Base-by-base conservation (phyloP, 2,797 vertebrate species). In the Betta splendens region DNA sequence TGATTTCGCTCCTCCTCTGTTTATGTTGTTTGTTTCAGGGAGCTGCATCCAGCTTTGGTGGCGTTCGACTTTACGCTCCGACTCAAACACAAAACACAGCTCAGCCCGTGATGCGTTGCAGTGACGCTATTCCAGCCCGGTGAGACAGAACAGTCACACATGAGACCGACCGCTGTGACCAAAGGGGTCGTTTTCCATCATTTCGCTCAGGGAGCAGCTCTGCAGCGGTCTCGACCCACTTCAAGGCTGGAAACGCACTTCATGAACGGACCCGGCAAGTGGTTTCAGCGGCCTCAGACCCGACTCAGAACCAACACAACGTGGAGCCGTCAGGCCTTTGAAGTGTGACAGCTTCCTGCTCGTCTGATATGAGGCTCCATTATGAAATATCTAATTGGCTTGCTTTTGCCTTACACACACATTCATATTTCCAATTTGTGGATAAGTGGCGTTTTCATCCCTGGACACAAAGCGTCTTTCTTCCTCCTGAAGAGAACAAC, bases 141-240 rank as follows among this genome's bases (percentile, higher is more conserved):
- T 64, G 72, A 67, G 64, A 73, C 77, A 70, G 62, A 72, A 73
- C 9, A 29, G 65, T 54, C 65, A 36, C 59, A 72, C 56, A 44
- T 72, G 64, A 18, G 51, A 64, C 69, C 59, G 20, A 83, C 84
- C 72, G 25, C 83, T 71, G 75, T 88, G 85, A 86, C 81, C 78
- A 85, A 88, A 87, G 78, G 70, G 88, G 84, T 71, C 60, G 69
- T 82, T 84, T 81, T 83, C 75, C 22, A 63, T 68, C 64, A 36
- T 84, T 83, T 78, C 65, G 15, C 69, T 84, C 56, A 66, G 38
- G 65, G 28, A 55, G 60, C 49, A 64, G 67, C 80, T 64, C 60
- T 11, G 65, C 36, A 52, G 68, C 74, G 72, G 74, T 79, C 72
- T 78, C 54, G 60, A 69, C 62, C 45, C 44, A 50, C 39, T 64